Conservation (phyloP, 2,797 vertebrate genomes). For the Halcyon smyrnensis region DNA sequence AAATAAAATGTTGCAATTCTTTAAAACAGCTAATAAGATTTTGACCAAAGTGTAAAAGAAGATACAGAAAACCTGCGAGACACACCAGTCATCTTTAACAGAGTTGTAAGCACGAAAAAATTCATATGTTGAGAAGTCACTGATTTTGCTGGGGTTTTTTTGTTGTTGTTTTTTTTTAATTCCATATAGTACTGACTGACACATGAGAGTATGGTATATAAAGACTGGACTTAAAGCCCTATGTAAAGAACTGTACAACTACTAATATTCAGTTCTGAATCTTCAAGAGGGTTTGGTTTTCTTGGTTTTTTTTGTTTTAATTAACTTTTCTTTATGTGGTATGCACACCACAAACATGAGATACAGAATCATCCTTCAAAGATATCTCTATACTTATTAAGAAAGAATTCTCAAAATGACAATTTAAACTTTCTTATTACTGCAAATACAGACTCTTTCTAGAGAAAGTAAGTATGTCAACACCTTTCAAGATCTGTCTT, state of each 20-base stretch:
- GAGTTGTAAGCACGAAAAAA: background rate
- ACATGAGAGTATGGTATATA: background rate
- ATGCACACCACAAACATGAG: background rate
- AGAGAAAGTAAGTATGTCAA: background rate
- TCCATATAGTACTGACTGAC: background rate
- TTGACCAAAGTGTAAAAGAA: background rate
- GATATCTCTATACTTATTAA: background rate
- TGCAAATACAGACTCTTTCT: background rate
- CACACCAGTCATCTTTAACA: background rate
- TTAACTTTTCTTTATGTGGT: background rate
- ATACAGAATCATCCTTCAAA: background rate
- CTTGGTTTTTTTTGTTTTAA: background rate
- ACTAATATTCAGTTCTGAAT: background rate
- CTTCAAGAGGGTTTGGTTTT: background rate
- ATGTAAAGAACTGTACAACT: background rate
- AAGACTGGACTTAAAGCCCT: background rate
- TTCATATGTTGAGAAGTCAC: background rate
- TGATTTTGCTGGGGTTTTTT: too few relatives aligned
- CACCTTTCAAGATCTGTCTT: background rate
- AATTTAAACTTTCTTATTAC: background rate
- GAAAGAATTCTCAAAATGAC: background rate
- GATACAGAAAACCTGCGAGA: background rate
- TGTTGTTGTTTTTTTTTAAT: background rate
- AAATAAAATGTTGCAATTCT: background rate
- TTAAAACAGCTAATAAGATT: background rate